phyloP scores from a whole-genome alignment of 2,797 vertebrate species.

The Leptatherina wallacei region DNA sequence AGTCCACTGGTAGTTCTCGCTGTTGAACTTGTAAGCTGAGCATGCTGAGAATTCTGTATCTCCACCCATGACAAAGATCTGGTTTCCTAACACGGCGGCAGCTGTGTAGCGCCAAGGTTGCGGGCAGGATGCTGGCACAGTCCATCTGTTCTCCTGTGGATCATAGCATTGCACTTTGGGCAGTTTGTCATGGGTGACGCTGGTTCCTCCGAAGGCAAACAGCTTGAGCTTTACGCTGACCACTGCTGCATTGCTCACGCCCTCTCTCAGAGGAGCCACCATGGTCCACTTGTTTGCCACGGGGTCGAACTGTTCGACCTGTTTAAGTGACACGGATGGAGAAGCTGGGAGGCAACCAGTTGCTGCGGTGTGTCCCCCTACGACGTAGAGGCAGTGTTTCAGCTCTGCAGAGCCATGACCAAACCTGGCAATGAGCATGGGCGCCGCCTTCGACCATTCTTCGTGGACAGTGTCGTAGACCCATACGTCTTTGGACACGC shows the following conservation, averaged over 20 bases:
- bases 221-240: conserved; percentile 98
- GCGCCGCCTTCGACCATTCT: conserved; percentile 98
- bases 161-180: conserved; percentile 99
- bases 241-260: conserved; percentile 96
- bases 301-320: conserved; percentile 97
- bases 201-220: conserved; percentile 97
- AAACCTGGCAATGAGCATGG: conserved; percentile 97
- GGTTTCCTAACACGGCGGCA: conserved; percentile 95
- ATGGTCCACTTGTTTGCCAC: conserved; percentile 98
- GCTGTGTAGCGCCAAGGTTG: conserved; percentile 99
- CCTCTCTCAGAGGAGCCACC: conserved; percentile 95
- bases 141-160: conserved; percentile 96
- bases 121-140: conserved; percentile 94
- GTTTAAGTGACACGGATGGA: conserved; percentile 96
- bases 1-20: conserved; percentile 98
- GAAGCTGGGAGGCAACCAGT: conserved; percentile 96
- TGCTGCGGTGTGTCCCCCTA: conserved; percentile 95
- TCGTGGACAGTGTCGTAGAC: conserved; percentile 97
- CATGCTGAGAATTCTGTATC: conserved; percentile 98
- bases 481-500: conserved; percentile 98
- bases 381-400: conserved; percentile 96
- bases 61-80: conserved; percentile 99
- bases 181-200: conserved; percentile 96
- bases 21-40: conserved; percentile 98
- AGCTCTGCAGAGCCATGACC: conserved; percentile 97